Base-by-base conservation (phyloP, 2,113 vertebrate species). In the Dicentrarchus labrax region DNA sequence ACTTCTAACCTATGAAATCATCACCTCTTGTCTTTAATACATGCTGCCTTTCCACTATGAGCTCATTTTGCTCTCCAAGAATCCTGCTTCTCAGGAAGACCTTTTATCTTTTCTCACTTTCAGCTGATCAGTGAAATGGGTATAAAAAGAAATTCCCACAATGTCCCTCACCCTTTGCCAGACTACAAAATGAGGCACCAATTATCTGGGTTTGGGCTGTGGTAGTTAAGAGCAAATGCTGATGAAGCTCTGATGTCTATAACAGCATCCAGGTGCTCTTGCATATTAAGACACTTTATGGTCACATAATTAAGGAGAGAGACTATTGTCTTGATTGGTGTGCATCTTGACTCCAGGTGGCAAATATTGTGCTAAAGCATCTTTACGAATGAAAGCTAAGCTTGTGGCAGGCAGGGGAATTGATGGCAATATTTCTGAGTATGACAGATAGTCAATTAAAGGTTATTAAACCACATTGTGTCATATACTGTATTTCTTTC, bases 341-440 rank as follows among this genome's bases (percentile, higher is more conserved):
- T 65, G 59, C 79, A 59, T 88, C 86, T 86, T 91, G 78, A 87
- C 47, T 84, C 90, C 92, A 91, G 88, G 70, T 92, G 91, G 90
- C 71, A 86, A 89, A 88, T 77, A 62, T 66, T 12, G 13, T 41
- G 39, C 36, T 86, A 89, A 91, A 87, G 82, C 6, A 50, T 78
- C 64, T 84, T 51, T 21, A 62, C 53, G 43, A 91, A 89, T 87
- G 59, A 84, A 71, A 59, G 76, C 80, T 81, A 68, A 74, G 68
- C 76, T 77, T 75, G 51, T 64, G 66, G 66, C 59, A 72, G 75
- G 51, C 77, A 8, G 21, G 47, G 45, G 57, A 74, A 67, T 16
- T 57, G 15, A 72, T 80, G 61, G 30, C 13, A 36, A 16, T 75
- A 38, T 39, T 60, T 82, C 47, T 21, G 3, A 48, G 8, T 4